These are phyloP conservation scores for Electrona antarctica DNA, from an alignment of 2,113 vertebrate genomes.

Conservation along the genomic window DNA sequence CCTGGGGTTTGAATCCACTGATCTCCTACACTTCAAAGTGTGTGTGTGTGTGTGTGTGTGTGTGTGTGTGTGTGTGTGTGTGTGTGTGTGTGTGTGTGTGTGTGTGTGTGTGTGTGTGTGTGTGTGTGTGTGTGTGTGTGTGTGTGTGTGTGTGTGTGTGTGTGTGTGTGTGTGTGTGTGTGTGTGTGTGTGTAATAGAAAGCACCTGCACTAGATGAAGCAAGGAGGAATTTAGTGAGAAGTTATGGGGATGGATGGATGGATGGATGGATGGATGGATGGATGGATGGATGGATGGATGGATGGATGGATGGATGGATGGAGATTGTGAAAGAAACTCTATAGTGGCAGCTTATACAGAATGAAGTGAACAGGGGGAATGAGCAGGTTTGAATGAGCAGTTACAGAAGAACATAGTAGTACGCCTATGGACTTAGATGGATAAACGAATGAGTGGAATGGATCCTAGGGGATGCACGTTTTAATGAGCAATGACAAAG, in stretches of 20 bases:
- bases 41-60: background rate
- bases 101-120: constrained; percentile 25
- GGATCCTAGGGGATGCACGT: background rate
- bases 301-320: constrained; percentile 14
- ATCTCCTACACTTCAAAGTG: constrained; percentile 62
- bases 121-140: constrained; percentile 12
- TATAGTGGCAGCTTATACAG: too few species aligned
- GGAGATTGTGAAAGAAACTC: background rate
- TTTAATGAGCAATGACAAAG: background rate
- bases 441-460: constrained; percentile 7
- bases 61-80: constrained; percentile 31
- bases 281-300: constrained; percentile 28
- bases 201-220: constrained; percentile 66
- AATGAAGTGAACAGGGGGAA: too few species aligned
- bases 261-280: constrained; percentile 35
- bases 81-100: constrained; percentile 31
- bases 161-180: constrained; percentile 14
- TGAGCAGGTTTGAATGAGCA: background rate
- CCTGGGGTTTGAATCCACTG: constrained; percentile 67
- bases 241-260: constrained; percentile 55
- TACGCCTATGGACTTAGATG: background rate
- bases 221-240: constrained; percentile 64
- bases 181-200: constrained; percentile 63
- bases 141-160: constrained; percentile 32
- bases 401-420: background rate